Evolutionary conservation across 2,888 invertebrate genomes (phyloP).

Genomic region (Bhutanitis thaidina): DNA sequence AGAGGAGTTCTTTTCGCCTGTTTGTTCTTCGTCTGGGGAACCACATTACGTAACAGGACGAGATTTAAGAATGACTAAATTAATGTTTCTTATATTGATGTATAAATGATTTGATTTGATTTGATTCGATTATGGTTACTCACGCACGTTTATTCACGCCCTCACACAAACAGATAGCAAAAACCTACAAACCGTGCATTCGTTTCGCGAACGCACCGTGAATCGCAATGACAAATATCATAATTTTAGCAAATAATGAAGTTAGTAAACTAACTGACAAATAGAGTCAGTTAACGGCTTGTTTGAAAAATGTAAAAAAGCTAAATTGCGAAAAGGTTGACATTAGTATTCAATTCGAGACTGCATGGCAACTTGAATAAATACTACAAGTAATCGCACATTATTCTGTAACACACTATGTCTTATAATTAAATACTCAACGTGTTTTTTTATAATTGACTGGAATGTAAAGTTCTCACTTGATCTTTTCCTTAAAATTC

Average conservation of each 20-base stretch:
- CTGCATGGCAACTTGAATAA: conserved; percentile 10
- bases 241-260: conserved; percentile 5
- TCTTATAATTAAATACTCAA: background rate
- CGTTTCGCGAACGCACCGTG: background rate
- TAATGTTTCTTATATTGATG: no score
- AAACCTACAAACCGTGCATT: background rate
- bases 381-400: background rate
- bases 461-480: conserved; percentile 32
- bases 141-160: conserved; percentile 2
- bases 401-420: background rate
- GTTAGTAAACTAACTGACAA: conserved; percentile 4
- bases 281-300: conserved; percentile 3
- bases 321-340: conserved; percentile 4
- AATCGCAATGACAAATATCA: conserved; percentile 3
- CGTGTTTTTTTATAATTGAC: conserved; percentile 7
- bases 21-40: no score
- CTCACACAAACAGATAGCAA: background rate
- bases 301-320: background rate
- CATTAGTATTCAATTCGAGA: background rate
- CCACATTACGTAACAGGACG: no score
- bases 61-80: no score
- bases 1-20: no score
- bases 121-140: no score
- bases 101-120: no score
- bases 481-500: conserved; percentile 41